A percentile compares a stretch with the other conserved stretches of the same genome.
These are phyloP conservation scores for Sinella curviseta DNA, from an alignment of 1,140 invertebrate species.

Conservation along the genomic window DNA sequence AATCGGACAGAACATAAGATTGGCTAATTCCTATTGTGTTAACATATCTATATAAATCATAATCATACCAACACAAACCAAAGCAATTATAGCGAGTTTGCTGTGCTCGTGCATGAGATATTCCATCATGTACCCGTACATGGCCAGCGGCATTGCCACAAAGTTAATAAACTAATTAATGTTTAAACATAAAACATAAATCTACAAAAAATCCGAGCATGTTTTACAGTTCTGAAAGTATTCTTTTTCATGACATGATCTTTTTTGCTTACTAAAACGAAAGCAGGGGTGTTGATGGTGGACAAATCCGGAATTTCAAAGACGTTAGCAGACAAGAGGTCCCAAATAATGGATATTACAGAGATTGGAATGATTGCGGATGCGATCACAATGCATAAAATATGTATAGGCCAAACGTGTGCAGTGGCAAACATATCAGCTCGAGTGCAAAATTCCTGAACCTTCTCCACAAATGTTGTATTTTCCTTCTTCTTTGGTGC, in stretches of 20 bases:
- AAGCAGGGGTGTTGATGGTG: background rate
- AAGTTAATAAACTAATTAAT: conserved; percentile 27
- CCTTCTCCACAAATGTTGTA: background rate
- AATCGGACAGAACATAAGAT: background rate
- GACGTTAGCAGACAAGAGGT: background rate
- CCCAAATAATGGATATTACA: background rate
- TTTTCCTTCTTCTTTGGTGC: background rate
- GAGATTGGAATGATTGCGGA: background rate
- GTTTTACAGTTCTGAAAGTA: too few species aligned
- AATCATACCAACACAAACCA: conserved; percentile 5
- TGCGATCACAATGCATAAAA: conserved; percentile 8
- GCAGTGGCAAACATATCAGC: background rate
- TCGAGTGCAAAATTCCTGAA: background rate
- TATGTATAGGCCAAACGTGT: background rate
- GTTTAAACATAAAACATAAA: too few species aligned
- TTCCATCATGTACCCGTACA: conserved; percentile 28
- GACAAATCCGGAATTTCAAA: conserved; percentile 18
- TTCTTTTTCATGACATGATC: too few species aligned
- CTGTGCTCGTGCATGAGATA: background rate
- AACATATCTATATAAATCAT: background rate
- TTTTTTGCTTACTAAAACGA: conserved; percentile 24
- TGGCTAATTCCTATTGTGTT: background rate
- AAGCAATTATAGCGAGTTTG: background rate
- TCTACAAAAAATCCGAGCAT: too few species aligned
- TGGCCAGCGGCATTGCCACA: conserved; percentile 19